Base-by-base conservation (phyloP, 1,140 invertebrate species). In the Cherax quadricarinatus region DNA sequence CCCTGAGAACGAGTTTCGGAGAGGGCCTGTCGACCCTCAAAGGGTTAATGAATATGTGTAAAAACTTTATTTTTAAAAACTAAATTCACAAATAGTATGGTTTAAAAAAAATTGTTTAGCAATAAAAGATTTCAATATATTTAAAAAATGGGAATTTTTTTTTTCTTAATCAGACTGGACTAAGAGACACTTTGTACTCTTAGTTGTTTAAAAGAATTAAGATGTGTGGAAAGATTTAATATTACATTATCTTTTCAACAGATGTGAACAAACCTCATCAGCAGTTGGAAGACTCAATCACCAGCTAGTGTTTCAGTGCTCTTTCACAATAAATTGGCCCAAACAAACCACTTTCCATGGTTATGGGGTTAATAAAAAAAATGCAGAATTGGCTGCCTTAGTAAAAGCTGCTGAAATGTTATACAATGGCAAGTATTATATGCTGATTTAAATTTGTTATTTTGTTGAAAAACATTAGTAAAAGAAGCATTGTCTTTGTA, bases 241-340 rank as follows among this genome's bases (percentile, higher is more conserved):
- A 7, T n/a, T 24, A 41, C 5, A 75, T 7, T 75, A 75, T 57
- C 53, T 57, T 57, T 57, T 60, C 49, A 16, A 60, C 62, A 89
- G 87, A 2, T 82, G 60, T 82, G 87, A 89, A 53, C 78, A 89
- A 78, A 82, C n/a, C 16, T 51, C 80, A 12, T 81, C 62, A 66
- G 24, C 87, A 3, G 51, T 89, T 62, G 87, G 87, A 24, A 16
- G 87, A 70, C 48, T 89, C 30, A 89, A 66, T 30, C 78, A 89
- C 53, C 87, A 89, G 87, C 12, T 89, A n/a, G 87, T 89, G 30
- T 89, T 82, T 62, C 87, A 89, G 57, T 70, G 87, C 18, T n/a
- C 87, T 14, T 70, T 82, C 24, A 12, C 41, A 48, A 48, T 89
- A 4, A 89, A 80, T 57, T 89, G 87, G 87, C 87, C 87, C 4